phyloP scores from a whole-genome alignment of 2,113 vertebrate species.

The Myxocyprinus asiaticus region DNA sequence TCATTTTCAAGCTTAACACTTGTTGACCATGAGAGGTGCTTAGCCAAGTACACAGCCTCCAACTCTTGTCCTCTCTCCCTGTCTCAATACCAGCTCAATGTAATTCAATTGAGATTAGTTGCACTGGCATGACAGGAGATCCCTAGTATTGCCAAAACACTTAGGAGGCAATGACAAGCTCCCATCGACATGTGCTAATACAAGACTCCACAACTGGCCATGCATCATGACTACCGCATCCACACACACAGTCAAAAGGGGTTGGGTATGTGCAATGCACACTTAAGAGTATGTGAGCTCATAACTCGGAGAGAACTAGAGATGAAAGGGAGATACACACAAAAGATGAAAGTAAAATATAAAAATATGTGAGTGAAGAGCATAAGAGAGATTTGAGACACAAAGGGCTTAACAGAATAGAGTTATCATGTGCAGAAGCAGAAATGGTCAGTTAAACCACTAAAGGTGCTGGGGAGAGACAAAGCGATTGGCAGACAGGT shows the following conservation, averaged over 20 bases:
- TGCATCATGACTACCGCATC: conserved; percentile 43
- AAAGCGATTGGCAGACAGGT: conserved; percentile 9
- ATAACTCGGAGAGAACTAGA: conserved; percentile 32
- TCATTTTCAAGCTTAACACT: not conserved
- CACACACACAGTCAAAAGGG: conserved; percentile 4
- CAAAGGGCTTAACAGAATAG: not conserved
- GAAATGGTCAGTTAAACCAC: conserved; percentile 51
- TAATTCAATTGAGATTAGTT: conserved; percentile 78
- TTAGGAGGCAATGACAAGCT: conserved; percentile 77
- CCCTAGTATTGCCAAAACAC: conserved; percentile 76
- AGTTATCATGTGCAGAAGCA: conserved; percentile 25
- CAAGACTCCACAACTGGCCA: conserved; percentile 57
- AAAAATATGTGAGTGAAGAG: not conserved
- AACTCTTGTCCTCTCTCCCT: conserved; percentile 44
- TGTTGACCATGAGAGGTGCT: conserved; percentile 38
- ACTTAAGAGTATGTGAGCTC: conserved; percentile 1
- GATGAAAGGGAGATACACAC: conserved; percentile 1
- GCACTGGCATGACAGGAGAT: conserved; percentile 76
- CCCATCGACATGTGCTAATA: conserved; percentile 68
- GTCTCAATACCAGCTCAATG: conserved; percentile 70
- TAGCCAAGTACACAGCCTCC: conserved; percentile 51
- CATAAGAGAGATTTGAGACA: not conserved
- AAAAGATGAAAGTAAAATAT: not conserved
- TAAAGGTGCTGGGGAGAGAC: conserved; percentile 38
- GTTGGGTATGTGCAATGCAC: conserved; percentile 7